Base-by-base conservation (phyloP, 2,888 invertebrate genomes). In the Erannis defoliaria region DNA sequence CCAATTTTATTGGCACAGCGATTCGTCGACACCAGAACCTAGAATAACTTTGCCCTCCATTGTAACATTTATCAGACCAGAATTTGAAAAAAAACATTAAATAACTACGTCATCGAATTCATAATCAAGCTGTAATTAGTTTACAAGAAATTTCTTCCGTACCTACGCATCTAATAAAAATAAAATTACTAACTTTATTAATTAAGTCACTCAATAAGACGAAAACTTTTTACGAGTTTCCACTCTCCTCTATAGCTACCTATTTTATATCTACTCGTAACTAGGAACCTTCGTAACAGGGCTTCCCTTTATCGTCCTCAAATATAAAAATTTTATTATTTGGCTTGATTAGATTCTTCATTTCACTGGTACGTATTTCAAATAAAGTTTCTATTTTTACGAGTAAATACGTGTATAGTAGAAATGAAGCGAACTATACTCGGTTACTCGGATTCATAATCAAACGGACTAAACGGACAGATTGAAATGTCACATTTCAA, bases 211-310 rank as follows among this genome's bases (percentile, higher is more conserved):
- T 62, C 50, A 51, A 55, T 62, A 42, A 57, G 53, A 57, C 42
- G 62, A 42, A 62, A 62, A 62, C 56, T 62, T 62, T 62, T 62
- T 62, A 56, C 42, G 56, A 56, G 53, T 48, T 62, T 48, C 42
- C 42, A 40, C 38, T 46, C 40, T 53, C 29, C 21, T 21, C 38
- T 23, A 40, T 45, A 46, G 18, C 42, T 38, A 4, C 38, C 19
- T 38, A 19, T 12, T 43, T 14, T n/a, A 29, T 42, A 29, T 29
- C 35, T 35, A 29, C 60, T 55, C 40, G 37, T 60, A 37, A 55
- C 55, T 43, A 60, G 37, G 38, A 38, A 49, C 50, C 46, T 51
- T 43, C 50, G 57, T n/a, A 21, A 37, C 33, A 23, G 6, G 46
- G 46, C 23, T 48, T 42, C 33, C 37, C 35, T 49, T 49, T 49